Percentiles rank a stretch among this genome's conserved stretches.
These are phyloP conservation scores for Anoplophora glabripennis DNA, from an alignment of 1,140 invertebrate species.

Conservation along the genomic window DNA sequence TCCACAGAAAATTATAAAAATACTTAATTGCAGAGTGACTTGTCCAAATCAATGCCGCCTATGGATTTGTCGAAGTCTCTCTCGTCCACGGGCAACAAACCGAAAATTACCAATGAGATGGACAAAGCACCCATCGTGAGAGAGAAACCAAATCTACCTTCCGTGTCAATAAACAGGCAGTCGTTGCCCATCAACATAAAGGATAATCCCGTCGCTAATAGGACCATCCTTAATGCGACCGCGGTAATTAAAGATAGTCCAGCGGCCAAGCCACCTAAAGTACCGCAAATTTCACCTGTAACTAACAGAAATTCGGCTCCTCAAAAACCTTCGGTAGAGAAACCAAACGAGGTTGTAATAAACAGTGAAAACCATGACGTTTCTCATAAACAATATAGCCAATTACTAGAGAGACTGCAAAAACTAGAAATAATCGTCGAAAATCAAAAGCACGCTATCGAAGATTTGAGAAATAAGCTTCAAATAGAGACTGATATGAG, in stretches of 20 bases:
- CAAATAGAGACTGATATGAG: slow-evolving; percentile 58
- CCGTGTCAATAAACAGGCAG: slow-evolving; percentile 17
- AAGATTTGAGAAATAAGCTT: slow-evolving; percentile 55
- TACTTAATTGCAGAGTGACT: slow-evolving; percentile 8
- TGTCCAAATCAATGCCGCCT: slow-evolving; percentile 28
- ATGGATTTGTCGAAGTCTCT: slow-evolving; percentile 27
- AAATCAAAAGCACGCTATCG: slow-evolving; percentile 58
- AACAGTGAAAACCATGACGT: too few relatives aligned
- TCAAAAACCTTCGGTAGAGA: too few relatives aligned
- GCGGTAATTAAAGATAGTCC: too few relatives aligned
- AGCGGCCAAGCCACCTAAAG: too few relatives aligned
- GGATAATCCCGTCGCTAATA: neutral
- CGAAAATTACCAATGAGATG: slow-evolving; percentile 41
- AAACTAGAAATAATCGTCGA: slow-evolving; percentile 59
- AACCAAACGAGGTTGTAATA: too few relatives aligned
- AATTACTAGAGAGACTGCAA: slow-evolving; percentile 52
- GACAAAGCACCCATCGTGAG: slow-evolving; percentile 26
- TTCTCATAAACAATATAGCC: slow-evolving; percentile 5
- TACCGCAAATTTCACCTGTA: neutral
- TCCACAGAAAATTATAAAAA: too few relatives aligned
- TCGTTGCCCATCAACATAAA: neutral
- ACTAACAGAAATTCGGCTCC: neutral
- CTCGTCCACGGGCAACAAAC: slow-evolving; percentile 8
- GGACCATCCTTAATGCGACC: neutral
- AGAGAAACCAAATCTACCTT: slow-evolving; percentile 29